Evolutionary conservation across 2,113 vertebrate genomes (phyloP), one percentile per base, ranked within the genome.

Genomic region (Pluvialis apricaria): DNA sequence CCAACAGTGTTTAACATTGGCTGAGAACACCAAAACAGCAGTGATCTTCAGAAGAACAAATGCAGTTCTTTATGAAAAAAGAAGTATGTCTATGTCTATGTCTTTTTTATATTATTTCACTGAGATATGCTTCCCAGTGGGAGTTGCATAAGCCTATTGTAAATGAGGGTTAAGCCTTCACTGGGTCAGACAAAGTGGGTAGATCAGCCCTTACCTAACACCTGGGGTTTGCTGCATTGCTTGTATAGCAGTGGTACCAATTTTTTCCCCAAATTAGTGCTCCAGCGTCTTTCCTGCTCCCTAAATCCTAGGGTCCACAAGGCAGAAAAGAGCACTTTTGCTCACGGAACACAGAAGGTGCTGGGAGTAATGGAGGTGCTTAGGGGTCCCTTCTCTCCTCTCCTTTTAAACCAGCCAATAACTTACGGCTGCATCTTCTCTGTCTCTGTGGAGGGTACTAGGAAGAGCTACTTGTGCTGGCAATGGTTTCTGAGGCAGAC

Each of bases 1-100:
- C 52, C 97, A 98, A 58, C 85, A 96, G 70, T 98, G 97, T 72
- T 87, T 96, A 76, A 97, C 96, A 1, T 36, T 97, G 87, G 25
- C 78, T 40, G 94, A 97, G 58, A 97, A 97, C 88, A 95, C 91
- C 82, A 97, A 87, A 92, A 96, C 93, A 61, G 80, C 96, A 64
- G 32, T 86, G 60, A 3, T 97, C 90, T 86, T 96, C 82, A 97
- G 97, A 94, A 96, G 94, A 91, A 65, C 87, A 69, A 96, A 91
- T 42, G 91, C 93, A 70, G 75, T 97, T 86, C 92, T 98, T 57
- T 97, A 96, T 1, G 97, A 98, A 83, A 98, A 97, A 91, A 96
- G 70, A 96, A 65, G 97, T 98, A 97, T 25, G 95, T 96, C 32
- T 66, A 2, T 77, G 42, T 44, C 5, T 66, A 2, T 82, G 49